Conservation (phyloP, 2,797 vertebrate species). For the Decapterus maruadsi region DNA sequence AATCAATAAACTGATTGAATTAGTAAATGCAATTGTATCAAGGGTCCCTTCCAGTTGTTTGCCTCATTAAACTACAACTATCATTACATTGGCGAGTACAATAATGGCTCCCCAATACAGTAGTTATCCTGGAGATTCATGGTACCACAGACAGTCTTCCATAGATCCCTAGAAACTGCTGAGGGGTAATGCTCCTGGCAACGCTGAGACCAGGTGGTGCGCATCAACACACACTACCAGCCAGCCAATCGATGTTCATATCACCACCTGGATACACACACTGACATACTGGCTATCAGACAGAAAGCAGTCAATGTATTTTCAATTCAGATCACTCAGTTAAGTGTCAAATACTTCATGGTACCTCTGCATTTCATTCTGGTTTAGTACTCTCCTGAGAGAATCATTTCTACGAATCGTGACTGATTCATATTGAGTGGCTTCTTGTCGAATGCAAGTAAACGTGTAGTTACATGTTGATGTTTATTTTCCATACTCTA, state of each 20-base stretch:
- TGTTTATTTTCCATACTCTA: constrained; percentile 31
- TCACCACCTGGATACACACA: constrained; percentile 65
- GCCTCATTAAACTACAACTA: constrained; percentile 63
- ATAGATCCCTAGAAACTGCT: constrained; percentile 54
- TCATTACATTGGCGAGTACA: constrained; percentile 49
- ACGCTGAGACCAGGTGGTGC: constrained; percentile 62
- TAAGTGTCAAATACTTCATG: constrained; percentile 48
- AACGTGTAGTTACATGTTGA: constrained; percentile 34
- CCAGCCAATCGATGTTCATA: constrained; percentile 64
- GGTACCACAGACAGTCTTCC: constrained; percentile 41
- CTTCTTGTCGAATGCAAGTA: constrained; percentile 16
- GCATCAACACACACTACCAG: constrained; percentile 62
- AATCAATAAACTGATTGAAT: constrained; percentile 53
- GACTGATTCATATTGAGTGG: constrained; percentile 22
- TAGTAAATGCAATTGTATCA: constrained; percentile 38
- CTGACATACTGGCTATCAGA: constrained; percentile 50
- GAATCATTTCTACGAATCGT: constrained; percentile 33
- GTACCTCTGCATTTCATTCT: constrained; percentile 31
- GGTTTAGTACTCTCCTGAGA: constrained; percentile 33
- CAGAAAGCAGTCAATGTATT: constrained; percentile 59
- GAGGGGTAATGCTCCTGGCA: constrained; percentile 51
- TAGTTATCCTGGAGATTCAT: constrained; percentile 48
- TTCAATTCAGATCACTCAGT: constrained; percentile 60
- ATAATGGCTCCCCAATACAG: constrained; percentile 50
- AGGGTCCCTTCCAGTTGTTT: constrained; percentile 45